Percentiles rank a stretch among this genome's conserved stretches.
Conservation (phyloP, 1,140 invertebrate species). For the Drosophila funebris region DNA sequence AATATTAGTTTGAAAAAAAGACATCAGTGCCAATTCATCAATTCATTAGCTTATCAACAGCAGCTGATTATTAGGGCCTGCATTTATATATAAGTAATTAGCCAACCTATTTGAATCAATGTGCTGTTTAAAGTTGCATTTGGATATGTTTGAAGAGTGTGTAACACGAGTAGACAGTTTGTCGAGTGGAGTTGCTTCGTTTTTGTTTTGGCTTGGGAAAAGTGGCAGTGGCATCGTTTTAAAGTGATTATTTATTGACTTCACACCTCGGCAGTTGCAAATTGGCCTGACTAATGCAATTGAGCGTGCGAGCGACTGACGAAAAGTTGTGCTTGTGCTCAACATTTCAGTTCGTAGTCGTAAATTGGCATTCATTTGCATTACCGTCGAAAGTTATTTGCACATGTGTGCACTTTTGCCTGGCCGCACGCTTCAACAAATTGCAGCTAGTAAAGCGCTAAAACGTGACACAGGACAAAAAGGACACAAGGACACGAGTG, state of each 20-base stretch:
- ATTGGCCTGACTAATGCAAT: constrained; percentile 64
- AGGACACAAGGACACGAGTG: neutral
- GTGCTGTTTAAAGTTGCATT: too few species aligned
- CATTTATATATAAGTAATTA: too few species aligned
- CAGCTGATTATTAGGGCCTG: too few species aligned
- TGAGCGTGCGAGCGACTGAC: constrained; percentile 18
- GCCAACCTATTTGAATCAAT: too few species aligned
- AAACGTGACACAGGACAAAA: constrained; percentile 69
- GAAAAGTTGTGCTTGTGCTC: constrained; percentile 11
- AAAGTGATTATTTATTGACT: constrained; percentile 52
- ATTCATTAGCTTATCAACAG: too few species aligned
- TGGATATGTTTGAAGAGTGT: too few species aligned
- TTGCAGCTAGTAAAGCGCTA: constrained; percentile 76
- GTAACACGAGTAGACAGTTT: too few species aligned
- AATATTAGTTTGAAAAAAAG: too few species aligned
- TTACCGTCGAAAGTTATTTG: constrained; percentile 79
- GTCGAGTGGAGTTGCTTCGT: neutral
- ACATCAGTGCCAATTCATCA: too few species aligned
- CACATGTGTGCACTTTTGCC: constrained; percentile 65
- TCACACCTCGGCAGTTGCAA: constrained; percentile 65
- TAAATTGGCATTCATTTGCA: constrained; percentile 82
- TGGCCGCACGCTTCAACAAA: constrained; percentile 66
- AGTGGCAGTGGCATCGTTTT: neutral
- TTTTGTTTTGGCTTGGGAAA: neutral
- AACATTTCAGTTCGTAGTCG: constrained; percentile 58